phyloP scores from a whole-genome alignment of 2,113 vertebrate species.

The Diphyllodes magnificus region DNA sequence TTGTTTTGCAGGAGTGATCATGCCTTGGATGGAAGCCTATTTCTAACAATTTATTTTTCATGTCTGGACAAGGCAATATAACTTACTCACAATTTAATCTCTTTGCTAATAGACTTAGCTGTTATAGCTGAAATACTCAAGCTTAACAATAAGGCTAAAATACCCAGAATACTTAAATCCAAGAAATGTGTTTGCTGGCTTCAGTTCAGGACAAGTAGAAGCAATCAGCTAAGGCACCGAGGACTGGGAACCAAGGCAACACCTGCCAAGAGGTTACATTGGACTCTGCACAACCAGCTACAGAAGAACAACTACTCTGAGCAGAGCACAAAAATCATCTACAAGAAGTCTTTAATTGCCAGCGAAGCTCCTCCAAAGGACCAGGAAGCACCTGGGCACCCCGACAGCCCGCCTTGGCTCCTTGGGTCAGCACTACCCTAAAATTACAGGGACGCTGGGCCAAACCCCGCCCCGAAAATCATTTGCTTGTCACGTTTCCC shows the following conservation, averaged over 20 bases:
- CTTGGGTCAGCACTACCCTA: neutral
- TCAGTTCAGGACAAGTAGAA: conserved; percentile 10
- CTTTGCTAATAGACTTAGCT: conserved; percentile 40
- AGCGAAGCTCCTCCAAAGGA: neutral
- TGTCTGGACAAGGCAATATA: conserved; percentile 50
- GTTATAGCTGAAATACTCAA: conserved; percentile 15
- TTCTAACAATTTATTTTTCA: conserved; percentile 55
- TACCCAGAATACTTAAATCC: conserved; percentile 27
- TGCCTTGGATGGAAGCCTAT: conserved; percentile 27
- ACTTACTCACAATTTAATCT: conserved; percentile 56
- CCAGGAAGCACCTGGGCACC: neutral
- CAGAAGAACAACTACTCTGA: neutral
- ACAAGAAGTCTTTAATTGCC: neutral
- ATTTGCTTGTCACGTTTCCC: neutral
- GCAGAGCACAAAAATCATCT: neutral
- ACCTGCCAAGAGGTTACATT: neutral
- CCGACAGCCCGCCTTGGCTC: neutral
- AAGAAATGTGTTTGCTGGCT: conserved; percentile 30
- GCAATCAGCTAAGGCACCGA: neutral
- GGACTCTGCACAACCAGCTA: neutral
- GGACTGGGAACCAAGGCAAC: neutral
- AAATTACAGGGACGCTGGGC: neutral
- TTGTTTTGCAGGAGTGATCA: conserved; percentile 27
- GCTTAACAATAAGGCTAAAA: conserved; percentile 51
- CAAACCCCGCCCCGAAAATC: neutral